Evolutionary conservation across 2,888 invertebrate species (phyloP).

Genomic region (Caenorhabditis afra): DNA sequence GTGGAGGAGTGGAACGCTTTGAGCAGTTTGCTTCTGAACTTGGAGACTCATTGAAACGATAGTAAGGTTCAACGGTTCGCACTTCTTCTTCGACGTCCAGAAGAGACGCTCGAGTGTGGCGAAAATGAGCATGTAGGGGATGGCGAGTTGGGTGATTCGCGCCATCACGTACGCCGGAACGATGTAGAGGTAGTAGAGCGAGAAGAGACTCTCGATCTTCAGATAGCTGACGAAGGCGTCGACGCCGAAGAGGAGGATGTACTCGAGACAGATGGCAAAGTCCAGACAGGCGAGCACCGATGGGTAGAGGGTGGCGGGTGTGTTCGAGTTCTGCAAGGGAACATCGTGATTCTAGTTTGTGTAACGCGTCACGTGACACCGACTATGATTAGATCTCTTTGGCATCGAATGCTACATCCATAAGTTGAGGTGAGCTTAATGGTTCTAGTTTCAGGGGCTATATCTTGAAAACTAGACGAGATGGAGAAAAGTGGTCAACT

Average conservation of each 20-base stretch:
- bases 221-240: conserved; percentile 77
- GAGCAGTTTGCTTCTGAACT: conserved; percentile 63
- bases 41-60: not conserved
- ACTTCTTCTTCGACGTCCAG: conserved; percentile 72
- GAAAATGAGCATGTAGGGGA: conserved; percentile 80
- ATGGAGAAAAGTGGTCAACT: too few relatives aligned
- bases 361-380: too few relatives aligned
- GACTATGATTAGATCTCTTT: too few relatives aligned
- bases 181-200: conserved; percentile 77
- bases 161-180: conserved; percentile 76
- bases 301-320: conserved; percentile 78
- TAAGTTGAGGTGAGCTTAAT: too few relatives aligned
- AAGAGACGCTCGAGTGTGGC: conserved; percentile 79
- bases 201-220: conserved; percentile 73
- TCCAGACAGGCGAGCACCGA: conserved; percentile 69
- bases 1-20: conserved; percentile 73
- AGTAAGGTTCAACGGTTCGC: not conserved
- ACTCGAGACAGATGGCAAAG: conserved; percentile 74
- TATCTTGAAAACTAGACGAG: too few relatives aligned
- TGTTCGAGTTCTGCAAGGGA: conserved; percentile 59
- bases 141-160: conserved; percentile 74
- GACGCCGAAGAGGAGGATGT: conserved; percentile 77
- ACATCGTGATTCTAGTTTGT: not conserved
- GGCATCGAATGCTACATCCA: too few relatives aligned
- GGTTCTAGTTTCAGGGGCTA: too few relatives aligned